These are phyloP conservation scores for Pristionchus japonicus DNA, from an alignment of 2,888 invertebrate species.

Conservation along the genomic window DNA sequence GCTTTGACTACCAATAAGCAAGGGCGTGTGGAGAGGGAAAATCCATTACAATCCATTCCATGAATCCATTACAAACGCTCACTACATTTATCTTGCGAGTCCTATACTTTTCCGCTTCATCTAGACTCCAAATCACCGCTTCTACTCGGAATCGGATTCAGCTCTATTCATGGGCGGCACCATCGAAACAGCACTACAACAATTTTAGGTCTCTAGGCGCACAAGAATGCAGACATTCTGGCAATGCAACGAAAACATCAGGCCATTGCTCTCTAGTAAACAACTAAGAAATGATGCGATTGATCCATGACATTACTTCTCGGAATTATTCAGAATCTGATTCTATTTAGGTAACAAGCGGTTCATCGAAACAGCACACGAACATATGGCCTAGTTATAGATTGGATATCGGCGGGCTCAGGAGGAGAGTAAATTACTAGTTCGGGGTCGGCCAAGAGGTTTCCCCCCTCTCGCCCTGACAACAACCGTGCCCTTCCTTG, in stretches of 20 bases:
- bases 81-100: too few species aligned
- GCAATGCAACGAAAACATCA: neutral
- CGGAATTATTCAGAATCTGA: too few species aligned
- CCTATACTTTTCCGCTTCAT: neutral
- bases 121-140: neutral
- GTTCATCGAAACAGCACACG: too few species aligned
- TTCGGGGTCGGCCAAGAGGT: neutral
- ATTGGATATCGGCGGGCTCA: too few species aligned
- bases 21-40: too few species aligned
- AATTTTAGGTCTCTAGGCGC: neutral
- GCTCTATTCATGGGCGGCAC: neutral
- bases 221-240: neutral
- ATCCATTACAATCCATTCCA: too few species aligned
- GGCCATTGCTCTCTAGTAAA: neutral
- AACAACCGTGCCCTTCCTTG: conserved; percentile 5
- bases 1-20: neutral
- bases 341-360: too few species aligned
- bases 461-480: neutral
- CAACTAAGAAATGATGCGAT: too few species aligned
- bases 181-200: neutral
- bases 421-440: conserved; percentile 1
- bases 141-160: neutral
- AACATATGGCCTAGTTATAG: too few species aligned
- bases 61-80: too few species aligned
- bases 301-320: too few species aligned